A percentile compares a stretch with the other conserved stretches of the same genome.
Evolutionary conservation across 2,888 invertebrate species (phyloP).

Genomic region (Drosophila subsilvestris): DNA sequence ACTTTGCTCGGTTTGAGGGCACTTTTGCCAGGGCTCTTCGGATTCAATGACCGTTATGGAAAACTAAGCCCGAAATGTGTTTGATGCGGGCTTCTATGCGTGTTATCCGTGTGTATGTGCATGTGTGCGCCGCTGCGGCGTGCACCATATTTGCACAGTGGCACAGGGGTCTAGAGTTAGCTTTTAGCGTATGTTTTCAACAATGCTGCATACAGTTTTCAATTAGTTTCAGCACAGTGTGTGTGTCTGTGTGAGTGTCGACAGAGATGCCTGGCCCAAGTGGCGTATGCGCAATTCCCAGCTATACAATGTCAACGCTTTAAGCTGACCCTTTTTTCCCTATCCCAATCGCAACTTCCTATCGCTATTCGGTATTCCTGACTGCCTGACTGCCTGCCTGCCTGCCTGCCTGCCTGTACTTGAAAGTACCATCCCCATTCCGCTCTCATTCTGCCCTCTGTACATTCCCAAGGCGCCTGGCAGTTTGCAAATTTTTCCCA

Average conservation of each 20-base stretch:
- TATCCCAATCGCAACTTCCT: slow-evolving; percentile 2
- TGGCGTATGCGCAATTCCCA: slow-evolving; percentile 54
- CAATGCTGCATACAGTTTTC: background rate
- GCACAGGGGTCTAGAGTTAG: background rate
- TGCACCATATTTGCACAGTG: slow-evolving; percentile 14
- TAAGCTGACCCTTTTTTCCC: slow-evolving; percentile 20
- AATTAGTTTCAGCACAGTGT: background rate
- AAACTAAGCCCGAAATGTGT: slow-evolving; percentile 54
- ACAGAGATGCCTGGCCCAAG: background rate
- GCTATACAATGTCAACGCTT: slow-evolving; percentile 25
- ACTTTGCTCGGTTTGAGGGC: slow-evolving; percentile 13
- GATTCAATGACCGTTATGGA: slow-evolving; percentile 58
- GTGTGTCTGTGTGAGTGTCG: background rate
- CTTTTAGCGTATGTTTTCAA: background rate
- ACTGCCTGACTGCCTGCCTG: background rate
- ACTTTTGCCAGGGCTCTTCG: slow-evolving; percentile 25
- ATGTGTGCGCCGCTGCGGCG: slow-evolving; percentile 16
- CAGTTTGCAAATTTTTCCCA: slow-evolving; percentile 51
- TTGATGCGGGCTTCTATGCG: slow-evolving; percentile 47
- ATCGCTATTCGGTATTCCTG: background rate
- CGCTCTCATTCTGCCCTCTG: background rate
- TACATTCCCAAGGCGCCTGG: slow-evolving; percentile 44
- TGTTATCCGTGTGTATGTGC: slow-evolving; percentile 2
- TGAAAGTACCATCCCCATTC: slow-evolving; percentile 12
- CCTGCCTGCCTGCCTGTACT: slow-evolving; percentile 1